A percentile compares a stretch with the other conserved stretches of the same genome.
Evolutionary conservation across 2,113 vertebrate species (phyloP).

Genomic region (Corythaixoides concolor): DNA sequence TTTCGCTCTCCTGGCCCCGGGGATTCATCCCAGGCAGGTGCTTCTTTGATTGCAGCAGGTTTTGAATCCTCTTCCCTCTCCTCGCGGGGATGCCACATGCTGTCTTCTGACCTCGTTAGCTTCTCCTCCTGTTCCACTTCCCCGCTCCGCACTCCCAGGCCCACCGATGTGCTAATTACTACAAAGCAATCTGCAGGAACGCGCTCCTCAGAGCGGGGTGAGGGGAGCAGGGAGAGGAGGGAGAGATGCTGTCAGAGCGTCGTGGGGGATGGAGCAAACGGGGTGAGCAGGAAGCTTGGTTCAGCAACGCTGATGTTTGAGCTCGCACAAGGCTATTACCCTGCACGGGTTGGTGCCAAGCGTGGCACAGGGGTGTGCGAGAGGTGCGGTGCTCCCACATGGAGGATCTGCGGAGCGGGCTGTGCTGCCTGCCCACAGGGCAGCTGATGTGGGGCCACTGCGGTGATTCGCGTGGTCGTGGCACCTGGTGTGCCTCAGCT

Average conservation of each 20-base stretch:
- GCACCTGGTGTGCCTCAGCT: not conserved
- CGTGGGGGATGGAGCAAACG: not conserved
- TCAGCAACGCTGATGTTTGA: not conserved
- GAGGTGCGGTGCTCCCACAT: accelerated
- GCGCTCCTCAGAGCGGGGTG: accelerated
- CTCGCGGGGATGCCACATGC: constrained; percentile 45
- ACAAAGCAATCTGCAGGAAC: constrained; percentile 36
- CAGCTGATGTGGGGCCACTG: not conserved
- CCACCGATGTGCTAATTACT: constrained; percentile 38
- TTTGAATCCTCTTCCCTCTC: constrained; percentile 42
- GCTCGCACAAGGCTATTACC: not conserved
- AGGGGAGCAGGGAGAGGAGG: not conserved
- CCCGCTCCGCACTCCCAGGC: not conserved
- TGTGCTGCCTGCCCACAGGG: not conserved
- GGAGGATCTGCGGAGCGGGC: not conserved
- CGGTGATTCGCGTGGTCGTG: accelerated
- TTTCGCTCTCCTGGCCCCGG: not conserved
- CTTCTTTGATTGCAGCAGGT: constrained; percentile 43
- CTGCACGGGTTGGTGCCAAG: not conserved
- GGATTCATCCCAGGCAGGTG: constrained; percentile 53
- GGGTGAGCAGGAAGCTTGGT: not conserved
- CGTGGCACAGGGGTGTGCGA: accelerated
- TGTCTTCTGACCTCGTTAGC: constrained; percentile 66
- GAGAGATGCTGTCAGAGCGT: not conserved
- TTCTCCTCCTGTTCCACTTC: constrained; percentile 61